Evolutionary conservation across 2,113 vertebrate genomes (phyloP).

Genomic region (Malurus elegans): DNA sequence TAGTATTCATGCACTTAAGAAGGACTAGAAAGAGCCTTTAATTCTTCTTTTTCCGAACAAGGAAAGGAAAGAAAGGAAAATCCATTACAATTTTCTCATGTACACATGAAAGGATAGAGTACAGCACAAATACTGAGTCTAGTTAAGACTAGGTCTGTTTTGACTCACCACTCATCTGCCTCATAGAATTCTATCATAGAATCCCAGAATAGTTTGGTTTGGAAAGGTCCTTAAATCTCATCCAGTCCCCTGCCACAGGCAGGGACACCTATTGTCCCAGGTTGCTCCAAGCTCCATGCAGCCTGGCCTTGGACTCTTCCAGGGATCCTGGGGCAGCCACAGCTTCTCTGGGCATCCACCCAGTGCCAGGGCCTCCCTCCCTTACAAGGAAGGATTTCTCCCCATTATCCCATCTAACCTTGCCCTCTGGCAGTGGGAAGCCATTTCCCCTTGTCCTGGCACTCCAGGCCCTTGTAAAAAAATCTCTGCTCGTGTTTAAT

Average conservation of each 20-base stretch:
- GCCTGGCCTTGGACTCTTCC: rapidly evolving
- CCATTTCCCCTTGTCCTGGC: not conserved
- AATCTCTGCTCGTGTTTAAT: not conserved
- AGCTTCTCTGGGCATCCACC: not conserved
- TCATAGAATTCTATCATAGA: not conserved
- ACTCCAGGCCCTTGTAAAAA: not conserved
- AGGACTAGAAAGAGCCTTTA: not conserved
- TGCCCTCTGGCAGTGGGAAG: not conserved
- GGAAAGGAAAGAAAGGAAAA: not conserved
- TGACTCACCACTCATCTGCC: not conserved
- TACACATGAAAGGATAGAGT: rapidly evolving
- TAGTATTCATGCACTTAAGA: not conserved
- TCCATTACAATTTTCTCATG: not conserved
- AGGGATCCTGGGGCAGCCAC: not conserved
- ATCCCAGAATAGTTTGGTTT: not conserved
- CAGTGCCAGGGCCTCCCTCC: not conserved
- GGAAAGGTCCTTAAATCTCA: not conserved
- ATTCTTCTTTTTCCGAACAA: not conserved
- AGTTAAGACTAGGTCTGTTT: not conserved
- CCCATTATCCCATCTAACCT: rapidly evolving
- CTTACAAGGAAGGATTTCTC: rapidly evolving
- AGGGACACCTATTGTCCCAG: not conserved
- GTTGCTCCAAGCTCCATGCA: rapidly evolving
- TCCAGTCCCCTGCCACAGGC: not conserved
- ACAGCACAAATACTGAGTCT: not conserved